Base-by-base conservation (phyloP, 92 coral and sea anemone species). In the Metridium senile region DNA sequence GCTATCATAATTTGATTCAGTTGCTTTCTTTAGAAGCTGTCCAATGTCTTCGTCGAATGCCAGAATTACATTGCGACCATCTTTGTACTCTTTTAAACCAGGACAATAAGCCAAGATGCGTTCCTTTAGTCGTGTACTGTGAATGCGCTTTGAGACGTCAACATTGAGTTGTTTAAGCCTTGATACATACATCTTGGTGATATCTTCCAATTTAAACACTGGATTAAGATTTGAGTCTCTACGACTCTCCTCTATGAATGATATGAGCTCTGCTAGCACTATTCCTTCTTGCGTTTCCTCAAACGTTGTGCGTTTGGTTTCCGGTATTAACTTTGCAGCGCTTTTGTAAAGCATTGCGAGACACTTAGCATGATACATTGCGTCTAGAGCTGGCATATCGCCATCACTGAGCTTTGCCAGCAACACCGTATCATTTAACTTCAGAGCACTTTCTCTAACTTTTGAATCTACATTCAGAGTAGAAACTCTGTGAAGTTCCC, bases 301-400 rank as follows among this genome's bases (percentile, higher is more conserved):
- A 17, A 11, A 39, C 26, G 7, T 86, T 81, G 51, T 75, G 79
- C 9, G 51, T 20, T 2, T 21, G 21, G 4, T 54, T 21, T 54
- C 6, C 61, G 4, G 13, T 21, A 54, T 3, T 19, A 16, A 3
- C 25, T 28, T 75, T 62, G 51, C 49, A 9, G 84, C 88, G 75
- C 61, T 82, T 33, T 83, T 87, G 62, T 87, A 78, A 22, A 87
- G 66, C 26, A 75, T 28, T 9, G 62, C 88, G 35, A 87, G 51
- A n/a, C 88, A 87, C 4, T 83, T 72, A 20, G 79, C 51, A 56
- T 82, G 92, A 39, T 87, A 78, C 1, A 83, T 75, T 0, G 82
- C 88, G 3, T 87, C 91, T 69, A 72, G 88, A 7, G 88, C 77
- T 56, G 82, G 82, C 68, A 82, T 9, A 70, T 86, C 87, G 19